Percentiles rank a stretch among this genome's conserved stretches.
Conservation (phyloP, 1,140 invertebrate species). For the Sitobion miscanthi region DNA sequence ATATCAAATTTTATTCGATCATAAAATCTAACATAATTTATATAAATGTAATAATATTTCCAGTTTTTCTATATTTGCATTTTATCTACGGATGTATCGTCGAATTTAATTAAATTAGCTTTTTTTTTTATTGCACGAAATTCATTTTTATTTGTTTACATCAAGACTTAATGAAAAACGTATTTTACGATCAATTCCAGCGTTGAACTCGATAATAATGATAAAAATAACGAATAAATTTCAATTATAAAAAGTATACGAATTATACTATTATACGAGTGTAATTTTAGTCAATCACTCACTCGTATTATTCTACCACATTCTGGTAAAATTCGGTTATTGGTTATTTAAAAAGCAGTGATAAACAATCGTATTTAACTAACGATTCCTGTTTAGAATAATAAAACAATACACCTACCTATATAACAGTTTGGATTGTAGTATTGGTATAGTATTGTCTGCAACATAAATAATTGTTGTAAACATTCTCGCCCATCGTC, state of each 20-base stretch:
- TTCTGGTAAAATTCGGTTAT: background rate
- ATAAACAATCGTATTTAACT: background rate
- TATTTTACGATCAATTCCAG: background rate
- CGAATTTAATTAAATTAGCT: background rate
- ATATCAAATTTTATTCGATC: slow-evolving; percentile 6
- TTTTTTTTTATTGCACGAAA: background rate
- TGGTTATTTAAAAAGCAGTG: background rate
- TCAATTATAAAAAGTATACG: background rate
- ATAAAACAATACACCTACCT: background rate
- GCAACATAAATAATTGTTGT: background rate
- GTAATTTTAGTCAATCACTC: too few relatives aligned
- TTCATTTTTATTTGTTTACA: background rate
- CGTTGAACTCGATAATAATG: background rate
- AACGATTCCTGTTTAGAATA: background rate
- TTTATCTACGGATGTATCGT: background rate
- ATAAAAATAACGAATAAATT: background rate
- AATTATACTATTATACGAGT: background rate
- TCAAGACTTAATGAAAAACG: background rate
- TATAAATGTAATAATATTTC: slow-evolving; percentile 1
- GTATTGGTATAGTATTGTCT: background rate
- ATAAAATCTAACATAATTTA: background rate
- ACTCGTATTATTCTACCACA: background rate
- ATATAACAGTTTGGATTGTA: background rate
- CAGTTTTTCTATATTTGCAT: slow-evolving; percentile 9
- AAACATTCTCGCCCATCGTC: background rate